Base-by-base conservation (phyloP, 2,888 invertebrate genomes). In the Euplagia quadripunctaria region DNA sequence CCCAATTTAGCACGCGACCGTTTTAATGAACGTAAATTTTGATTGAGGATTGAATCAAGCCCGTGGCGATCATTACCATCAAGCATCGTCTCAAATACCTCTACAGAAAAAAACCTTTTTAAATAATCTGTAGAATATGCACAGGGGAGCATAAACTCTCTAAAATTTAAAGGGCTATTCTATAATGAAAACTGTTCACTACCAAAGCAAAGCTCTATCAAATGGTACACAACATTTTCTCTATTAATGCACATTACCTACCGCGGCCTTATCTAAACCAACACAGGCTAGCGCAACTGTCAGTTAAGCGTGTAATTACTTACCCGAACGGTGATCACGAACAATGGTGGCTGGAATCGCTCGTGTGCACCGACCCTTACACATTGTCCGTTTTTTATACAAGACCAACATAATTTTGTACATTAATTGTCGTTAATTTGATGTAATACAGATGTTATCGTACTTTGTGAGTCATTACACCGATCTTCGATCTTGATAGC, bases 261-360 rank as follows among this genome's bases (percentile, higher is more conserved):
- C 17, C 42, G 4, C 68, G 51, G 49, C 64, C 51, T 72, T 72
- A 72, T 51, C 75, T 76, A 75, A 79, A 71, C 79, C 73, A 75
- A 75, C 74, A 81, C 83, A 83, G 78, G 73, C 74, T 67, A 71
- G 70, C 76, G 64, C 70, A 78, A 78, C 79, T 83, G 85, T 78
- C 86, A 85, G 84, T 87, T 85, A 86, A 85, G 79, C 88, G 88
- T 88, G 87, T 89, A 89, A 90, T 90, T 88, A 86, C 84, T 84
- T 75, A 82, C 73, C 78, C 68, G 78, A 78, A 80, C 80, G 70
- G 46, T 81, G 83, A 77, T 75, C 85, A 79, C 84, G 85, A 85
- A 89, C 88, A 89, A 88, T 87, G 79, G 77, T 55, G 46, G 68
- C 73, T 46, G 77, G 78, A 77, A 79, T 71, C 71, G 85, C 84